A percentile compares a stretch with the other conserved stretches of the same genome.
Evolutionary conservation across 2,888 invertebrate genomes (phyloP).

Genomic region (Andrena marginata): DNA sequence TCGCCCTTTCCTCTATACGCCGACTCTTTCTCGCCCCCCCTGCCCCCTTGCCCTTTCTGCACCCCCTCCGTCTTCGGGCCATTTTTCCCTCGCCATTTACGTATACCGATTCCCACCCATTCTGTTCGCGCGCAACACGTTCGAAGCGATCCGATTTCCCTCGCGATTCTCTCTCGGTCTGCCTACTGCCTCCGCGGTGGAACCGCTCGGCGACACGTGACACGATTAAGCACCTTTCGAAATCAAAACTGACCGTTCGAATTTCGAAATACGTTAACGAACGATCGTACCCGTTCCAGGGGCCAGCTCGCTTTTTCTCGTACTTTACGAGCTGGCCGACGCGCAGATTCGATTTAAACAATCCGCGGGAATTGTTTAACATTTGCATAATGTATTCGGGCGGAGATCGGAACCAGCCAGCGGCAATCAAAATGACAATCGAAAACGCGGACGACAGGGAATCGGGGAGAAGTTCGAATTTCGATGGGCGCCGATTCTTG

Average conservation of each 20-base stretch:
- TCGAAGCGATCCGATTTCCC: too few species aligned
- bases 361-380: constrained; percentile 22
- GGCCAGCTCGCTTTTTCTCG: constrained; percentile 8
- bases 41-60: constrained; percentile 8
- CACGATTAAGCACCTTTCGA: background rate
- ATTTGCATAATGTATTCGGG: constrained; percentile 46
- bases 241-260: constrained; percentile 3
- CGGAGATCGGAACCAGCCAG: constrained; percentile 12
- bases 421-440: constrained; percentile 6
- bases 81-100: constrained; percentile 56
- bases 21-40: background rate
- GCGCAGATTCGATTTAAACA: constrained; percentile 24
- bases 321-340: constrained; percentile 2
- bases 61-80: constrained; percentile 15
- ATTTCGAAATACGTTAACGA: background rate
- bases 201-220: background rate
- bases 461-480: constrained; percentile 26
- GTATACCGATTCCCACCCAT: constrained; percentile 61
- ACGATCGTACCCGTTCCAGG: constrained; percentile 7
- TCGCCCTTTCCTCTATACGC: background rate
- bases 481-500: constrained; percentile 30
- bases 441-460: constrained; percentile 8
- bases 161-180: too few species aligned
- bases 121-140: background rate
- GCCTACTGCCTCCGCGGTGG: too few species aligned